A percentile compares a stretch with the other conserved stretches of the same genome.
These are phyloP conservation scores for Rhipidura dahli DNA, from an alignment of 2,113 vertebrate species.

Conservation along the genomic window DNA sequence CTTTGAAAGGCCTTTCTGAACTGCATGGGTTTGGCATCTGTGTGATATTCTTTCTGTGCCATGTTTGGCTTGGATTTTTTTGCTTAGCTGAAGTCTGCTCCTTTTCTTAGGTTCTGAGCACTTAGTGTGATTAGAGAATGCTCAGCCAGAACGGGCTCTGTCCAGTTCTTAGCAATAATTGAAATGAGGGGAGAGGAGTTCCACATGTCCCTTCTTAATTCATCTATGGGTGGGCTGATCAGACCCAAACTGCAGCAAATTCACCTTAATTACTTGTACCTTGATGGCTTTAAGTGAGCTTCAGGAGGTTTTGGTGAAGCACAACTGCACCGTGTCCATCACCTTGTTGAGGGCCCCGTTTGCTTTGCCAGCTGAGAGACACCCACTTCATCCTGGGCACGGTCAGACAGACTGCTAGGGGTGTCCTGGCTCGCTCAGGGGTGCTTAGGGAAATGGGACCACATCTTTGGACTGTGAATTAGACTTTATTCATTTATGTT, in stretches of 20 bases:
- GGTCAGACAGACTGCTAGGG: neutral
- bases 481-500: neutral
- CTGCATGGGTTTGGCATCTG: neutral
- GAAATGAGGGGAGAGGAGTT: neutral
- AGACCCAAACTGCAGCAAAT: neutral
- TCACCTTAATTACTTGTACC: neutral
- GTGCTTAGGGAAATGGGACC: neutral
- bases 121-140: neutral
- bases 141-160: neutral
- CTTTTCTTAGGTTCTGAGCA: neutral
- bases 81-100: neutral
- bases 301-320: neutral
- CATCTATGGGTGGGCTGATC: neutral
- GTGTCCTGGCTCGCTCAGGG: neutral
- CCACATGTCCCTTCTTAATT: neutral
- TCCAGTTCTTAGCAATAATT: neutral
- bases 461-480: neutral
- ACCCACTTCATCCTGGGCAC: rapidly evolving
- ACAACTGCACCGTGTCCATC: rapidly evolving
- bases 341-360: neutral
- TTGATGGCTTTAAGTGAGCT: neutral
- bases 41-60: neutral
- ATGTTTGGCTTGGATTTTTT: neutral
- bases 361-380: neutral
- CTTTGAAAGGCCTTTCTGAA: neutral